Evolutionary conservation across 2,113 vertebrate genomes (phyloP), one percentile per base, ranked within the genome.

Genomic region (Melanerpes formicivorus): DNA sequence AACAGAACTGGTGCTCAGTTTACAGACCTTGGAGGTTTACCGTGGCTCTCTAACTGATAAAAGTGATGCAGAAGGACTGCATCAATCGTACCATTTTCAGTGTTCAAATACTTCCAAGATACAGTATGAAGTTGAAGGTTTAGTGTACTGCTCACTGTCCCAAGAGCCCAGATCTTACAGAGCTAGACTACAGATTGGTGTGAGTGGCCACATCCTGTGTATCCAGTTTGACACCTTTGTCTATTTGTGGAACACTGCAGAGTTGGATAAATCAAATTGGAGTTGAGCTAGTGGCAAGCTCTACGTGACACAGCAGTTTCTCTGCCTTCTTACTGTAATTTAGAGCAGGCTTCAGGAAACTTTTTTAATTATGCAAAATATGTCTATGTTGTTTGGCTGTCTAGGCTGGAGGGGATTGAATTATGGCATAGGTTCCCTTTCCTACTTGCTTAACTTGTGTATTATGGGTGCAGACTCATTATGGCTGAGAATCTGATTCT

Each of bases 91-190:
- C 4, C 1, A 6, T 40, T 67, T 67, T 56, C 32, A 40, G 16
- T 82, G 55, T 66, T 75, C 42, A 37, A 6, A 30, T 10, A 16
- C 8, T 64, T 63, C 30, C 7, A 14, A 25, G 10, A 3, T 46
- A 55, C 40, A 50, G 8, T 5, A 27, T 27, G 11, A 9, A 19
- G 11, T 0, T 74, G 83, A 71, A 70, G 22, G 12, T 27, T 34
- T 46, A 40, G 18, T 14, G 22, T 48, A 2, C 14, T 70, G 37
- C 30, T 72, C 0, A 0, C 6, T 80, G 34, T 40, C 21, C 52
- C 62, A 30, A 32, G 52, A 48, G 9, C 14, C 17, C 2, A 5
- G 29, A 6, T 79, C 8, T 30, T 70, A 8, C 13, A 70, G 23
- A 76, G 19, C 21, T 48, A 40, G 44, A 19, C 30, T 40, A 6